Percentiles rank a stretch among this genome's conserved stretches.
phyloP scores from a whole-genome alignment of 2,113 vertebrate genomes.

The Cyrtonyx montezumae region DNA sequence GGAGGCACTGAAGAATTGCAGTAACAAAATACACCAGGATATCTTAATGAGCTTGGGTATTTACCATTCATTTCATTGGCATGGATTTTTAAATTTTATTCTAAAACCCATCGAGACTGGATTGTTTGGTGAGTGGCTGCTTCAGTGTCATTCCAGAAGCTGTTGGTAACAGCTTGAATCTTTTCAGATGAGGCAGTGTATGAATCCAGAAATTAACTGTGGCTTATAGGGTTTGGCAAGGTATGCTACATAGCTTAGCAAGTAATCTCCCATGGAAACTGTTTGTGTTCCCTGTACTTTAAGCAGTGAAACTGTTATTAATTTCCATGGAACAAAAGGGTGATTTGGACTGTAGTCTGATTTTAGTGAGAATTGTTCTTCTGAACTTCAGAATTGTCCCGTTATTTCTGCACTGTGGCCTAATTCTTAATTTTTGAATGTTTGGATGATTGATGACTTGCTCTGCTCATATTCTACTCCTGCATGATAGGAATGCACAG shows the following conservation, averaged over 20 bases:
- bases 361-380: background rate
- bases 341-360: background rate
- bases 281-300: background rate
- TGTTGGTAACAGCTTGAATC: fast-evolving
- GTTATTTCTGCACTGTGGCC: background rate
- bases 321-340: background rate
- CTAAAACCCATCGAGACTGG: background rate
- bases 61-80: background rate
- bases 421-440: background rate
- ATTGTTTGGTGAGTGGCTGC: background rate
- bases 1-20: background rate
- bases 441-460: background rate
- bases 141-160: background rate
- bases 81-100: background rate
- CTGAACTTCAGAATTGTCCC: background rate
- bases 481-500: fast-evolving
- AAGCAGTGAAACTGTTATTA: background rate
- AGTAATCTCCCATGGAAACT: background rate
- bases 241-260: background rate
- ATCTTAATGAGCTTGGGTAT: background rate
- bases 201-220: background rate
- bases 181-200: background rate
- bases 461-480: background rate
- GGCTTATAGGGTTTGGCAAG: background rate
- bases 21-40: background rate